Base-by-base conservation (phyloP, 2,888 invertebrate genomes). In the Lasioglossum zephyrum region DNA sequence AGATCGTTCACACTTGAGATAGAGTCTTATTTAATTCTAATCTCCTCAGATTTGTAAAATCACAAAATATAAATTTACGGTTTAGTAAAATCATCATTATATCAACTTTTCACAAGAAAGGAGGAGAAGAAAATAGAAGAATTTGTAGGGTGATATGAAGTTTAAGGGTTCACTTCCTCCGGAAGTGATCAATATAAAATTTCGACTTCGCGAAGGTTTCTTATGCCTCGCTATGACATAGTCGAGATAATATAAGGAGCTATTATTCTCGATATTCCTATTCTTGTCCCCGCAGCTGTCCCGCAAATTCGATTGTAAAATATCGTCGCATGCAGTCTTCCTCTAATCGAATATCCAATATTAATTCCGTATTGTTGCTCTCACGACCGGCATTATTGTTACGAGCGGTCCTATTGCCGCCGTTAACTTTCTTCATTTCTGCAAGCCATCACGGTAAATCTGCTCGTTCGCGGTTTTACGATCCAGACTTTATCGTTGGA, bases 221-320 rank as follows among this genome's bases (percentile, higher is more conserved):
- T 93, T 93, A 94, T 92, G 87, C 82, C 85, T 90, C 92, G 91
- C 92, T 94, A 93, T 93, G 93, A 92, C 93, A 91, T 91, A 90
- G 81, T 87, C 89, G 85, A 90, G 92, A 93, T 94, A 92, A 93
- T 93, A 31, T 93, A 92, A 93, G 90, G 89, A 91, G 87, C 89
- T 87, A 87, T 88, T 87, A 31, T 13, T 81, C 85, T 83, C 85
- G n/a, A n/a, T 13, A 13, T 72, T 60, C 47, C 18, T 26, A 18
- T n/a, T 11, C 4, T 75, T 5, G 22, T 76, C 36, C n/a, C 31
- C 36, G 13, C 18, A 5, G 22, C 44, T 31, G n/a, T 47, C n/a
- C 69, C 36, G 16, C 18, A 53, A 69, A 85, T 85, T 69, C 47
- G 44, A 75, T 44, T 75, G 26, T 44, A 39, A 72, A 82, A 74